Evolutionary conservation across 2,113 vertebrate species (phyloP).

Genomic region (Cyprinodon variegatus): DNA sequence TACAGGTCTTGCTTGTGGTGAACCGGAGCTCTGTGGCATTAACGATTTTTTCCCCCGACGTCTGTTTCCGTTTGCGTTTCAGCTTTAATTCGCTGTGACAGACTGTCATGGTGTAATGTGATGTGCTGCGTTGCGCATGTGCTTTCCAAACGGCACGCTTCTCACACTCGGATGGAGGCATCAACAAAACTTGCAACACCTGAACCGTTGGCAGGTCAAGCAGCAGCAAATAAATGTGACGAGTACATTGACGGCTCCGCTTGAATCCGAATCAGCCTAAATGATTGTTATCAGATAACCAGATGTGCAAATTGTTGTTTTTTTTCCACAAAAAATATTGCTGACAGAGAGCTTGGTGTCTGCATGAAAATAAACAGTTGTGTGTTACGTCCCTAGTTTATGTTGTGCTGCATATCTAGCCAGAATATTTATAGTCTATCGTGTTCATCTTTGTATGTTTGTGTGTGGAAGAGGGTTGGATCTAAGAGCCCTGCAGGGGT

Average conservation of each 20-base stretch:
- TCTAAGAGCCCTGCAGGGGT: conserved; percentile 72
- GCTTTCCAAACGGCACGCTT: conserved; percentile 53
- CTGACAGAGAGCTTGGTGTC: conserved; percentile 57
- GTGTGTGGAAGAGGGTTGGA: conserved; percentile 60
- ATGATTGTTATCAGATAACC: conserved; percentile 61
- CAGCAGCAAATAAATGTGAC: conserved; percentile 41
- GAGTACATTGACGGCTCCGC: conserved; percentile 13
- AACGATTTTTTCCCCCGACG: conserved; percentile 51
- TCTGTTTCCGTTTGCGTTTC: conserved; percentile 34
- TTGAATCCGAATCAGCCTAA: conserved; percentile 39
- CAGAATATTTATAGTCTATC: conserved; percentile 70
- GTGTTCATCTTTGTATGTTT: conserved; percentile 56
- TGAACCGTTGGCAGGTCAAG: conserved; percentile 42
- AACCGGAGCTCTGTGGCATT: conserved; percentile 33
- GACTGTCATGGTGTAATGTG: conserved; percentile 62
- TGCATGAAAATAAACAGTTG: conserved; percentile 48
- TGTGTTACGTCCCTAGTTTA: conserved; percentile 45
- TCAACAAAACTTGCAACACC: conserved; percentile 53
- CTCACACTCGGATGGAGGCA: conserved; percentile 50
- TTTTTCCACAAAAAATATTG: conserved; percentile 38
- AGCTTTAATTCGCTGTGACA: conserved; percentile 68
- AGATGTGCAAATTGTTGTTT: conserved; percentile 45
- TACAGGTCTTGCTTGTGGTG: background rate
- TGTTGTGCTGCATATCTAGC: conserved; percentile 45
- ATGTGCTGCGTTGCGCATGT: conserved; percentile 59